A percentile compares a stretch with the other conserved stretches of the same genome.
Evolutionary conservation across 2,888 invertebrate species (phyloP).

Genomic region (Leptopterna dolabrata): DNA sequence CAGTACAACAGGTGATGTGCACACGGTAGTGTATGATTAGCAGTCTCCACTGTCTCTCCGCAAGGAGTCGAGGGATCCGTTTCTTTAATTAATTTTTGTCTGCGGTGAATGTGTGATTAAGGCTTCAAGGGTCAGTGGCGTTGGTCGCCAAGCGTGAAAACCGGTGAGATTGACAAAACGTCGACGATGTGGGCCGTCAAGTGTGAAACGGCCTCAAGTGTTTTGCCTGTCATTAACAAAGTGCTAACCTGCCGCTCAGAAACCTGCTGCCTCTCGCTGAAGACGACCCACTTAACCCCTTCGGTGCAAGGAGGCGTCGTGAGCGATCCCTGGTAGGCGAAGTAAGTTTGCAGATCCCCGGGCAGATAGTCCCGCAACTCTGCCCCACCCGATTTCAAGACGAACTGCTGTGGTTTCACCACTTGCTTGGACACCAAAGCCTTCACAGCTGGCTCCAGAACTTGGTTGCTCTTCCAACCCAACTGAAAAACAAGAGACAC

Average conservation of each 20-base stretch:
- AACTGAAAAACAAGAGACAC: neutral
- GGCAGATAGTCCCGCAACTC: constrained; percentile 19
- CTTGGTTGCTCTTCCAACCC: neutral
- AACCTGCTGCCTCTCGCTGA: constrained; percentile 6
- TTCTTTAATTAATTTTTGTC: neutral
- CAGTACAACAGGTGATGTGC: no score
- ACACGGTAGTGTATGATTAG: no score
- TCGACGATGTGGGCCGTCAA: neutral
- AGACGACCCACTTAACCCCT: constrained; percentile 28
- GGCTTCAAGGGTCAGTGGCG: neutral
- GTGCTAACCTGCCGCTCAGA: constrained; percentile 14
- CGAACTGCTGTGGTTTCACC: neutral
- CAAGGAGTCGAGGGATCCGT: neutral
- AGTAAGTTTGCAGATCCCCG: neutral
- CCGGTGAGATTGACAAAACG: neutral
- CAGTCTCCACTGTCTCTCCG: no score
- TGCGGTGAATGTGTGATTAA: neutral
- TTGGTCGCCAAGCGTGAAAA: neutral
- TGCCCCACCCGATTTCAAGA: neutral
- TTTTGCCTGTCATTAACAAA: neutral
- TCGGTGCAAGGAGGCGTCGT: constrained; percentile 45
- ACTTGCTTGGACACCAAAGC: neutral
- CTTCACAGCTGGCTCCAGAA: neutral
- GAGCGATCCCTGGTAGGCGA: constrained; percentile 29
- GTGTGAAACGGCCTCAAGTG: neutral